These are phyloP conservation scores for Leptopilina drosophilae DNA, from an alignment of 2,888 invertebrate genomes.

Conservation along the genomic window DNA sequence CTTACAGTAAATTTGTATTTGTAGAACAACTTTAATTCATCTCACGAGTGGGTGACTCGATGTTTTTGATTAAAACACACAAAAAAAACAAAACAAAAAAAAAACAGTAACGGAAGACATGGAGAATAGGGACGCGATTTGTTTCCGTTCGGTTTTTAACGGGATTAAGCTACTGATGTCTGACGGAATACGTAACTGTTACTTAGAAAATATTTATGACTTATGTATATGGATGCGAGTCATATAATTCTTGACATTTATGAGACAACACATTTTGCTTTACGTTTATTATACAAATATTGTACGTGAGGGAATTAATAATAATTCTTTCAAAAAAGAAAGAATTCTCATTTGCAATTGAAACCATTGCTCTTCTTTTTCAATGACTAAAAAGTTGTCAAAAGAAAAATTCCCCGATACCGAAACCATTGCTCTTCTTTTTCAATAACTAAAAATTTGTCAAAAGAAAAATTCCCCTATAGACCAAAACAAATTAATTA, in stretches of 20 bases:
- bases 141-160: constrained; percentile 48
- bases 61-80: not conserved
- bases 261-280: not conserved
- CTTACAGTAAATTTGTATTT: too few species aligned
- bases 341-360: too few species aligned
- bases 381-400: too few species aligned
- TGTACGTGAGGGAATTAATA: not conserved
- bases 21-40: too few species aligned
- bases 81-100: not conserved
- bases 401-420: too few species aligned
- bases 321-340: not conserved
- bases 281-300: not conserved
- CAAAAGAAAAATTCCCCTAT: too few species aligned
- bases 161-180: constrained; percentile 44
- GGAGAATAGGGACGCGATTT: constrained; percentile 39
- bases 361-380: too few species aligned
- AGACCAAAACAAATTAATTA: too few species aligned
- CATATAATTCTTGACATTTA: constrained; percentile 18
- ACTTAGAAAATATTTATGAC: constrained; percentile 26
- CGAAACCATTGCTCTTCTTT: too few species aligned
- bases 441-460: too few species aligned
- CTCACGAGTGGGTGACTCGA: not conserved
- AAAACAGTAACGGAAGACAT: constrained; percentile 33
- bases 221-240: constrained; percentile 18
- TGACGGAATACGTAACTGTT: constrained; percentile 28